Evolutionary conservation across 2,888 invertebrate species (phyloP), one percentile per base, ranked within the genome.

Genomic region (Gnatocerus cornutus): DNA sequence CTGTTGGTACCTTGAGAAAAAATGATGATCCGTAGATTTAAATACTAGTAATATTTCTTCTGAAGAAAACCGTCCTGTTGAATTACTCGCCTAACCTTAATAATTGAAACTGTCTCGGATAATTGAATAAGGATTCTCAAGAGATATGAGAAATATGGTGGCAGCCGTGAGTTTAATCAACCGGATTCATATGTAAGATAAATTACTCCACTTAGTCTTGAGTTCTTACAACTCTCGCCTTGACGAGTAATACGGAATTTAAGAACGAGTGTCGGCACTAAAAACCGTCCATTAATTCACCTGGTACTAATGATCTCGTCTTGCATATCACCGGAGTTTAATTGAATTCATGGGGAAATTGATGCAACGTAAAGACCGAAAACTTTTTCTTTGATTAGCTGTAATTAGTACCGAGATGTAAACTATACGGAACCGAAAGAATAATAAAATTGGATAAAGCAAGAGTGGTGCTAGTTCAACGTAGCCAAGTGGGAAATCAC

Each of bases 121-220:
- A 77, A 77, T 77, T 77, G 77, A 78, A 77, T 74, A 73, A 75
- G 76, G 75, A 75, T 73, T 73, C 76, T 72, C 76, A 64, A 65
- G 76, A 75, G 76, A 71, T 71, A 69, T 72, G 73, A 75, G 74
- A 76, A 76, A 78, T 74, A 74, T 72, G 68, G 73, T 68, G 69
- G 73, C 71, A 72, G 68, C 59, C 66, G 67, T 73, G 55, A 70
- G 72, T 78, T 77, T 78, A 78, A 78, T 78, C 76, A 77, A 76
- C 72, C 74, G 75, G 73, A 77, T 76, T 77, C 77, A 76, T 77
- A 77, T 76, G 76, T 73, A 74, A 77, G 76, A 78, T 76, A 75
- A 77, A 78, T 76, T 74, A 70, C 73, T 58, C 56, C 72, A 71
- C 74, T 78, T 76, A 72, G 75, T 78, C 76, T 68, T 59, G 27